These are phyloP conservation scores for Lycaena phlaeas DNA, from an alignment of 2,888 invertebrate genomes.

Conservation along the genomic window DNA sequence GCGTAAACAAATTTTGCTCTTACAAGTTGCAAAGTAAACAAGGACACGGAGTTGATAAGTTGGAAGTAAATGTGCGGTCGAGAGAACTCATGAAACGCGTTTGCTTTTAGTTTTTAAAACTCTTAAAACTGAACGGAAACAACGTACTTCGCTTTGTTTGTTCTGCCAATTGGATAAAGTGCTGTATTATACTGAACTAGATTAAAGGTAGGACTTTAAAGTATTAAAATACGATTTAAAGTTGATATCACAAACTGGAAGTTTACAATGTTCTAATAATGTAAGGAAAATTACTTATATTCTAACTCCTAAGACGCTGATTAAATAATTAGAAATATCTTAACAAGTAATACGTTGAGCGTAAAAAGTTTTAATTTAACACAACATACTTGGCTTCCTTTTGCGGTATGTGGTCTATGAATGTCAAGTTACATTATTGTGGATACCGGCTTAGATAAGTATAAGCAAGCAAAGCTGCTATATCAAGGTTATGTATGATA, in stretches of 20 bases:
- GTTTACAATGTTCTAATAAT: too few relatives aligned
- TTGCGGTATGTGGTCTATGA: background rate
- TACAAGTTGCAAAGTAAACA: background rate
- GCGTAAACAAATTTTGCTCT: background rate
- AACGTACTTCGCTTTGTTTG: background rate
- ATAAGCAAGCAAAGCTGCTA: too few relatives aligned
- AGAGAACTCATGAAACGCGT: background rate
- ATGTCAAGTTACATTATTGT: background rate
- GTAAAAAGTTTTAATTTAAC: constrained; percentile 7
- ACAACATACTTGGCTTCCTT: constrained; percentile 1
- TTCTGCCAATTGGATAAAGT: constrained; percentile 1
- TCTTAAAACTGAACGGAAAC: background rate
- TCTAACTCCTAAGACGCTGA: too few relatives aligned
- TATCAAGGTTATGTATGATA: too few relatives aligned
- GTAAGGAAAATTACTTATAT: too few relatives aligned
- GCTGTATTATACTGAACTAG: background rate
- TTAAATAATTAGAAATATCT: constrained; percentile 9
- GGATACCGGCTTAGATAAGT: too few relatives aligned
- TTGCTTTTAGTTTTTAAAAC: background rate
- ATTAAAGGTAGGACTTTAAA: background rate
- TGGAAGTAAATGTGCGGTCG: background rate
- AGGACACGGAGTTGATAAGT: background rate
- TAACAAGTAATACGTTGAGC: background rate
- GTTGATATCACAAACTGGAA: background rate
- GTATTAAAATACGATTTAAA: background rate